Base-by-base conservation (phyloP, 1,140 invertebrate genomes). In the Zaprionus lachaisei region DNA sequence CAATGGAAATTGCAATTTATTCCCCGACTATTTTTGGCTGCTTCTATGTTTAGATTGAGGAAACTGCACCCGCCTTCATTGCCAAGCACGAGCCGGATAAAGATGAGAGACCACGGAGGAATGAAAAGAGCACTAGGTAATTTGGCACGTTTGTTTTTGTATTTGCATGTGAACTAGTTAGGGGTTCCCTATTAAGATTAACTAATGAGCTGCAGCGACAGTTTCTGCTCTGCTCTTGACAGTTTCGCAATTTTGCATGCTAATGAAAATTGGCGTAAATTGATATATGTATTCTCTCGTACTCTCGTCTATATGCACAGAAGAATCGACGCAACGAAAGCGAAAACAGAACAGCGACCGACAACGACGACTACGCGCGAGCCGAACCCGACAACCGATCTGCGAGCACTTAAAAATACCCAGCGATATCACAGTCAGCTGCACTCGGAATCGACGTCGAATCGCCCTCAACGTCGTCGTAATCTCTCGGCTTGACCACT, bases 201-300 rank as follows among this genome's bases (percentile, higher is more conserved):
- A 31, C 37, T 11, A 57, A 57, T 67, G n/a, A 57, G 24, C 28
- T 34, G 44, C 38, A 61, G 57, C 44, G 44, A 41, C 57, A 62
- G n/a, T 28, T 69, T 38, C 15, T 24, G 20, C 17, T 61, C 37
- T 64, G 22, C 9, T 54, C 14, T 34, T 17, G 51, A 28, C 51
- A 58, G 5, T 34, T 55, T 65, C 54, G 12, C 24, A 56, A 47
- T 47, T 47, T 65, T 20, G 31, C 56, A 20, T 1, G 31, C 56
- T 58, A 58, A 58, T 57, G 20, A 31, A 58, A 72, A 65, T 72
- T 67, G 64, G 34, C 54, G 37, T 41, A 55, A 61, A 49, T 62
- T 41, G 9, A 31, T 38, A 54, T 61, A 31, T 38, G 41, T 61
- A 41, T 12, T 28, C 17, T 20, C 56, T n/a, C 31, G 15, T 20